Conservation (phyloP, 2,113 vertebrate genomes). For the Scytalopus superciliaris region DNA sequence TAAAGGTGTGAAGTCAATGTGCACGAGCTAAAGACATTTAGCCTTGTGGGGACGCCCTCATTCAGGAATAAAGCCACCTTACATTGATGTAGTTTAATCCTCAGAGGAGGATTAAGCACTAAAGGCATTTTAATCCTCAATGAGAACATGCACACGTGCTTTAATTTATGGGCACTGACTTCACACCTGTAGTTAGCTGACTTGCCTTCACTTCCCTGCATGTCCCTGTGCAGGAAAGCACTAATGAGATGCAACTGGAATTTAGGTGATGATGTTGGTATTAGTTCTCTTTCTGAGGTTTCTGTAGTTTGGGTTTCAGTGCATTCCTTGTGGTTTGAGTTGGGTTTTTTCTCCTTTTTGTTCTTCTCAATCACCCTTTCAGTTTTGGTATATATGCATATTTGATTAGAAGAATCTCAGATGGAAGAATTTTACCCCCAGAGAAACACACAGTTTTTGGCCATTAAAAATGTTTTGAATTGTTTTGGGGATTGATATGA, state of each 20-base stretch:
- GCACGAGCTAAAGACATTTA: background rate
- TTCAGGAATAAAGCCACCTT: background rate
- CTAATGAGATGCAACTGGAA: constrained; percentile 16
- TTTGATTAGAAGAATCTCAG: background rate
- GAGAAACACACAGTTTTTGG: background rate
- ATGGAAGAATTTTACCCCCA: background rate
- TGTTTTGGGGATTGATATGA: background rate
- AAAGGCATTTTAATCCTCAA: constrained; percentile 40
- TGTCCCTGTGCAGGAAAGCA: background rate
- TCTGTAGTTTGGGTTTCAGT: background rate
- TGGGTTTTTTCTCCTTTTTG: rapidly evolving
- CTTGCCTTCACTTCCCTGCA: background rate
- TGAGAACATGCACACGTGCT: constrained; percentile 20
- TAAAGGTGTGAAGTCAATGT: background rate
- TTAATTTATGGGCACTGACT: constrained; percentile 8
- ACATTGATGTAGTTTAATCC: constrained; percentile 4
- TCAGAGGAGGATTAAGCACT: background rate
- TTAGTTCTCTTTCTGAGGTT: constrained; percentile 13
- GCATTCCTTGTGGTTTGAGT: background rate
- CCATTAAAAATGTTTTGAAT: background rate
- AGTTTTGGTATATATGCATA: background rate
- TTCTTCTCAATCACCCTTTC: background rate
- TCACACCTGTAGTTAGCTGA: constrained; percentile 20
- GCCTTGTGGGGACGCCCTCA: background rate
- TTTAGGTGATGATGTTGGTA: background rate